phyloP scores from a whole-genome alignment of 30 jellyfish, hydroid and myxozoan species.

The Aurelia aurita region DNA sequence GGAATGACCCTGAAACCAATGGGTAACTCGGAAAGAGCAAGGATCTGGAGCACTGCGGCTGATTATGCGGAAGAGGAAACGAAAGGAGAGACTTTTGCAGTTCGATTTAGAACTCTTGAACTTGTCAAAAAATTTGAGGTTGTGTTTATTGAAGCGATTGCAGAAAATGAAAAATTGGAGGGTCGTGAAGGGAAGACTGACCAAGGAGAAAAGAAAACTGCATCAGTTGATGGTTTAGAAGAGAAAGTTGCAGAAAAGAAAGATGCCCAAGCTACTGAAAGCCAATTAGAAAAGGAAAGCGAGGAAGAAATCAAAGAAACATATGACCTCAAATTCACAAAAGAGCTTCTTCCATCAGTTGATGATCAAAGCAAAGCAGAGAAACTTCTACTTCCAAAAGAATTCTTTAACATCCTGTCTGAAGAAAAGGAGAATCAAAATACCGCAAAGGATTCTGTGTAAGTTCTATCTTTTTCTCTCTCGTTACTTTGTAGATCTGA shows the following conservation, averaged over 20 bases:
- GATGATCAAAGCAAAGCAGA: slow-evolving; percentile 63
- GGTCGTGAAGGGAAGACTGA: not conserved
- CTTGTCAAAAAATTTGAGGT: slow-evolving; percentile 44
- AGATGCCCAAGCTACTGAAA: not conserved
- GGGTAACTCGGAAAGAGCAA: slow-evolving; percentile 65
- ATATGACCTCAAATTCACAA: slow-evolving; percentile 44
- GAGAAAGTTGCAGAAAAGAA: not conserved
- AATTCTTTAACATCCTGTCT: slow-evolving; percentile 33
- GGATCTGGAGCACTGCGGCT: slow-evolving; percentile 80
- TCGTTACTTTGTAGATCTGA: too few relatives aligned
- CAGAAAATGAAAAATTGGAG: slow-evolving; percentile 4
- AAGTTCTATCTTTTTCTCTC: too few relatives aligned
- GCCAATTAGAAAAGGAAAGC: not conserved
- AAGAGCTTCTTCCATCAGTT: slow-evolving; percentile 43
- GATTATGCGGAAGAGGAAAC: slow-evolving; percentile 84
- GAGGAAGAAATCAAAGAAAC: not conserved
- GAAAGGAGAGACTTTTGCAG: slow-evolving; percentile 79
- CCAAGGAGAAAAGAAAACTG: too few relatives aligned
- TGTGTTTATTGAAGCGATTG: slow-evolving; percentile 24
- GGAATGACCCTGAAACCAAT: slow-evolving; percentile 68
- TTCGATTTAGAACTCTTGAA: slow-evolving; percentile 58
- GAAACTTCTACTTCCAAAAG: slow-evolving; percentile 64
- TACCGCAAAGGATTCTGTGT: too few relatives aligned
- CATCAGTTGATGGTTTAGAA: too few relatives aligned
- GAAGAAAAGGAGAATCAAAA: too few relatives aligned